These are phyloP conservation scores for Psilopogon haemacephalus DNA, from an alignment of 2,113 vertebrate genomes.

Conservation along the genomic window DNA sequence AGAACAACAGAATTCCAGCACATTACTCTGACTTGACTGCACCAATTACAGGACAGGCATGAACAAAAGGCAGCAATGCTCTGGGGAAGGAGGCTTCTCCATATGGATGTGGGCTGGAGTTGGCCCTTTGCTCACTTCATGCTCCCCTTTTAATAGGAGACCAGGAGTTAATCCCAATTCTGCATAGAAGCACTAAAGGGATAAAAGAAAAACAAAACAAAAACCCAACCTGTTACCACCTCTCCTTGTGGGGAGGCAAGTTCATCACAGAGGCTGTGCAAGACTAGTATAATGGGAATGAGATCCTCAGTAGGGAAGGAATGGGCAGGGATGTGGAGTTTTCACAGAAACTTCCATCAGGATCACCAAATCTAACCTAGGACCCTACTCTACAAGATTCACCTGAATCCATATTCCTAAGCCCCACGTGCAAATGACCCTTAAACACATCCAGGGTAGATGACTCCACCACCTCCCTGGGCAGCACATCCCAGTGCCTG, in stretches of 20 bases:
- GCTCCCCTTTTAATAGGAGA: slow-evolving; percentile 19
- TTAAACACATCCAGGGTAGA: too few relatives aligned
- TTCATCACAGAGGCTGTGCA: not conserved
- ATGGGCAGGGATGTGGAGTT: not conserved
- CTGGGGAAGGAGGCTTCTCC: slow-evolving; percentile 31
- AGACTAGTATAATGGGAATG: not conserved
- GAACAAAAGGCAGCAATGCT: slow-evolving; percentile 50
- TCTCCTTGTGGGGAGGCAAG: slow-evolving; percentile 9
- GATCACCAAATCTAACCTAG: too few relatives aligned
- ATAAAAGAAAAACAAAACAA: not conserved
- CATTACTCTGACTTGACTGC: slow-evolving; percentile 48
- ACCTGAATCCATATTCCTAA: too few relatives aligned
- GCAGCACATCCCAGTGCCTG: too few relatives aligned
- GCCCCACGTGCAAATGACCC: too few relatives aligned
- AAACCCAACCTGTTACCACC: not conserved
- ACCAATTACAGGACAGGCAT: slow-evolving; percentile 43
- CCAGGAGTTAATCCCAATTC: not conserved
- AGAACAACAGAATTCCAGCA: slow-evolving; percentile 37
- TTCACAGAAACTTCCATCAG: too few relatives aligned
- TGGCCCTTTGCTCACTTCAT: not conserved
- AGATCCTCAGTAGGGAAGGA: not conserved
- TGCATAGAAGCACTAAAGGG: not conserved
- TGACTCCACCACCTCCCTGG: too few relatives aligned
- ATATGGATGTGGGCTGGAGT: not conserved
- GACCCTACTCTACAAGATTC: too few relatives aligned